Evolutionary conservation across 2,888 invertebrate species (phyloP), one percentile per base, ranked within the genome.

Genomic region (Norana najaformis): DNA sequence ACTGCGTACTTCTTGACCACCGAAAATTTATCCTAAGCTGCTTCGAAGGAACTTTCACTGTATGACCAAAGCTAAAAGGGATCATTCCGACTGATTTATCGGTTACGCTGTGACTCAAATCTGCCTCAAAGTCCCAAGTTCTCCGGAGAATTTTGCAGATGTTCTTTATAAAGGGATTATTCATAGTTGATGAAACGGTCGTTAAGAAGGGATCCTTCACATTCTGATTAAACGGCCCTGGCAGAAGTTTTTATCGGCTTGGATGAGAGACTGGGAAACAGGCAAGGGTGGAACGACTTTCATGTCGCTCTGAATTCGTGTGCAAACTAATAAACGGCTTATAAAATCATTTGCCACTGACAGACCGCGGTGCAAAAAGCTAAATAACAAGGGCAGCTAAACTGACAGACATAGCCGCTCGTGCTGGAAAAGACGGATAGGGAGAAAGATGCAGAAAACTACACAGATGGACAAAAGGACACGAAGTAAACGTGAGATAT

Each of bases 271-370:
- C 30, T n/a, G 69, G 11, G 8, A n/a, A 30, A 1, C 30, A 11
- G n/a, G 69, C n/a, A 30, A n/a, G 30, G 30, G 69, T n/a, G n/a
- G 47, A 11, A 3, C 69, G 69, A 69, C 69, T 69, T 69, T 69
- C n/a, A 69, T 69, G n/a, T 8, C n/a, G 69, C 69, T 1, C 47
- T 47, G 47, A 23, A 47, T 69, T 13, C n/a, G 69, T 69, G 30
- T 69, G 47, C 1, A 5, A 47, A 47, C 6, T 16, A 69, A n/a
- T n/a, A n/a, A 69, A 69, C 69, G 69, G n/a, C 30, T 69, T n/a
- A 69, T 69, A 69, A 69, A 69, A 69, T n/a, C 69, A 69, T 69
- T 69, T 69, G n/a, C n/a, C 69, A n/a, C n/a, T n/a, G n/a, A 69
- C 69, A 69, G 69, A 47, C 47, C 23, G 0, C 30, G 8, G n/a